These are phyloP conservation scores for Laterallus jamaicensis DNA, from an alignment of 2,113 vertebrate genomes.

Conservation along the genomic window DNA sequence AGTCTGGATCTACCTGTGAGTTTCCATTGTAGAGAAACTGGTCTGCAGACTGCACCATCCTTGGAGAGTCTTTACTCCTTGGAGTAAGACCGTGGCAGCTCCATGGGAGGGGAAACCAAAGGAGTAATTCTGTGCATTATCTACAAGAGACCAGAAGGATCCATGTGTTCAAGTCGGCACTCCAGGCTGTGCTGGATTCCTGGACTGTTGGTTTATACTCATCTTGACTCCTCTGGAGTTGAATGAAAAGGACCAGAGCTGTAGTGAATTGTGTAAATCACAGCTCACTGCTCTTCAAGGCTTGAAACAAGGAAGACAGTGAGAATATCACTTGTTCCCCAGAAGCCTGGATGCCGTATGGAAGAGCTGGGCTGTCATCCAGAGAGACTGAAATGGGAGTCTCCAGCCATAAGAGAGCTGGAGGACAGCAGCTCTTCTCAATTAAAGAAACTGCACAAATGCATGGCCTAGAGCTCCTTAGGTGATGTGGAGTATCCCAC, in stretches of 20 bases:
- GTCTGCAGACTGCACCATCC: too few relatives aligned
- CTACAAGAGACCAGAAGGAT: accelerated
- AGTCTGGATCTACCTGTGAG: background rate
- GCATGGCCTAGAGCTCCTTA: accelerated
- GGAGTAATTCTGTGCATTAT: background rate
- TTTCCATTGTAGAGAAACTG: background rate
- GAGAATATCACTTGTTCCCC: background rate
- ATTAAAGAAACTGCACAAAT: background rate
- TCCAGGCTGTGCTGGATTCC: background rate
- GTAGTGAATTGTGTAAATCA: background rate
- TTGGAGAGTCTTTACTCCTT: background rate
- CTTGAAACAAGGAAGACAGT: background rate
- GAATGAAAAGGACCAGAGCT: background rate
- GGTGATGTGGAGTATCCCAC: background rate
- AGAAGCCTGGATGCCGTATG: background rate
- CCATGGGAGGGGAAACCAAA: accelerated
- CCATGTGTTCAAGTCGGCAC: background rate
- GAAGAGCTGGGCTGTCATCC: background rate
- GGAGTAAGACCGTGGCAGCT: accelerated
- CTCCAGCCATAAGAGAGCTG: background rate
- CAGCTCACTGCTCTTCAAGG: background rate
- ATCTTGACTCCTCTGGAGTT: background rate
- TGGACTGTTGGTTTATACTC: accelerated
- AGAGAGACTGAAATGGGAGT: background rate
- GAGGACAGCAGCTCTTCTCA: background rate